These are phyloP conservation scores for Plagodis dolabraria DNA, from an alignment of 2,888 invertebrate species.

Conservation along the genomic window DNA sequence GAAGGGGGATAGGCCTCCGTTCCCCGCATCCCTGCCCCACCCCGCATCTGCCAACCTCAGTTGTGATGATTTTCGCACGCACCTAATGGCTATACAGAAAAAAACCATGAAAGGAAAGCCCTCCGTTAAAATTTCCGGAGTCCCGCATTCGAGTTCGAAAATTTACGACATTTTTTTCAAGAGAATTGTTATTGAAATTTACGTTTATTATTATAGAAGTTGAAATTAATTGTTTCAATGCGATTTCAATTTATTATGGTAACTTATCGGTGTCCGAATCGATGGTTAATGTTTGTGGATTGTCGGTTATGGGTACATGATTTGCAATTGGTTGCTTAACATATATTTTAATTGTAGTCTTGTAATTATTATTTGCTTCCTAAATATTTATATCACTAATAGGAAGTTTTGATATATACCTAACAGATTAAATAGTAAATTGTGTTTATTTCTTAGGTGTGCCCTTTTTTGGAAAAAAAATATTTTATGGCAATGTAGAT, in stretches of 20 bases:
- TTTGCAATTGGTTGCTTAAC: not conserved
- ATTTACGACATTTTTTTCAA: conserved; percentile 30
- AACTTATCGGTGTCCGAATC: not conserved
- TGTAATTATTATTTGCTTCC: too few species aligned
- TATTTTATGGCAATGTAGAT: too few species aligned
- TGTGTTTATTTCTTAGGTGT: too few species aligned
- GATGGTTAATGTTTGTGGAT: conserved; percentile 8
- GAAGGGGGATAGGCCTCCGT: conserved; percentile 61
- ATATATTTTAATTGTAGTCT: not conserved
- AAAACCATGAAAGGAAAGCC: conserved; percentile 48
- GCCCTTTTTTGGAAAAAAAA: too few species aligned
- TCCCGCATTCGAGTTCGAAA: conserved; percentile 33
- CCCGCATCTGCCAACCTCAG: conserved; percentile 61
- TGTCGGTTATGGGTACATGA: not conserved
- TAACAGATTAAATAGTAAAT: too few species aligned
- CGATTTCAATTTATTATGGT: conserved; percentile 6
- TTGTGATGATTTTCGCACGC: conserved; percentile 72
- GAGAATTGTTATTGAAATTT: conserved; percentile 28
- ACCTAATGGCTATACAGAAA: conserved; percentile 71
- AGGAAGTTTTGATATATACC: too few species aligned
- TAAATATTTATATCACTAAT: too few species aligned
- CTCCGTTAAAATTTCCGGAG: conserved; percentile 50
- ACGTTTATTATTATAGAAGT: conserved; percentile 17
- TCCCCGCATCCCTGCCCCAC: conserved; percentile 38
- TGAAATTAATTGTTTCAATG: conserved; percentile 15